Evolutionary conservation across 2,888 invertebrate genomes (phyloP), one percentile per base, ranked within the genome.

Genomic region (Philereme transversata): DNA sequence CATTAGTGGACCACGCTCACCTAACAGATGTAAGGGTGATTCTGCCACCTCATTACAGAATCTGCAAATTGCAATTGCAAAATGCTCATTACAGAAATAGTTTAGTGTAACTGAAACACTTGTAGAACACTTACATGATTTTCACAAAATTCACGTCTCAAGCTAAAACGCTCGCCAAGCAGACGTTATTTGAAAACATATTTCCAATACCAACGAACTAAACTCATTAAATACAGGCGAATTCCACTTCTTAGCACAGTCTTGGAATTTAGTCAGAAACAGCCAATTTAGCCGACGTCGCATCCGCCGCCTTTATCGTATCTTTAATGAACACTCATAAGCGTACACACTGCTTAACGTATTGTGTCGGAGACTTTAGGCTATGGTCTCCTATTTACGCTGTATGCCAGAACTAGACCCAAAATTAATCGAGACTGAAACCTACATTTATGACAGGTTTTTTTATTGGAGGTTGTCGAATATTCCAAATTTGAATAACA

Each of bases 271-370:
- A 78, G 76, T 75, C 72, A 74, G 73, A 76, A 77, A 76, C 82
- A 88, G 87, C 82, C 86, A 88, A 87, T 88, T 86, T 83, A 84
- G 78, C 75, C 82, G 65, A 64, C 73, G 83, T 77, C 81, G 77
- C 71, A 78, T 75, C 82, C 84, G 82, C 81, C 87, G 90, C 88
- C 90, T 89, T 90, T 89, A 90, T 89, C 86, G 88, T 90, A 91
- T 91, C 91, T 91, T 89, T 90, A 90, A 90, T 87, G 90, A 90
- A 92, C 91, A 92, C 86, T 91, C 91, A 86, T 89, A 90, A 91
- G 87, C 88, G 82, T 77, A 77, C 75, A 76, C 81, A 81, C 82
- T 84, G 81, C 83, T 90, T 87, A 87, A 78, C 81, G 84, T 84
- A 87, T 86, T 87, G 89, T 84, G 81, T 78, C 65, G 76, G 73